Conservation (phyloP, 2,888 invertebrate genomes). For the Onchidella celtica region DNA sequence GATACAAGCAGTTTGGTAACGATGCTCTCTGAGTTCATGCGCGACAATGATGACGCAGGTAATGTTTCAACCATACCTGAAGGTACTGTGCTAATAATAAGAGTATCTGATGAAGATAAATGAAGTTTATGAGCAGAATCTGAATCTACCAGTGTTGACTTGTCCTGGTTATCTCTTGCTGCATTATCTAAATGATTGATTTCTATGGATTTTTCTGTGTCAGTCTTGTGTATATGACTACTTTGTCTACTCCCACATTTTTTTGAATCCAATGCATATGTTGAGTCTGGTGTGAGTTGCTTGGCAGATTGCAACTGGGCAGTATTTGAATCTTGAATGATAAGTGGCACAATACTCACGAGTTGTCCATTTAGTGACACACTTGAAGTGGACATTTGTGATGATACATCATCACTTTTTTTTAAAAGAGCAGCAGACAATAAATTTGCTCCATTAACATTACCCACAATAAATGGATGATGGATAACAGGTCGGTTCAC, state of each 20-base stretch:
- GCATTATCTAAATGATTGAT: too few species aligned
- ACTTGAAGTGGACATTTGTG: neutral
- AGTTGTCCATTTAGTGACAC: neutral
- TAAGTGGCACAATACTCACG: neutral
- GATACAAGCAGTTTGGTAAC: too few species aligned
- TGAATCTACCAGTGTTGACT: neutral
- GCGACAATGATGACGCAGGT: neutral
- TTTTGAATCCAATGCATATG: too few species aligned
- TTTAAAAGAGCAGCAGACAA: neutral
- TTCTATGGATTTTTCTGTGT: too few species aligned
- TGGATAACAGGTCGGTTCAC: neutral
- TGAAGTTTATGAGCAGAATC: neutral
- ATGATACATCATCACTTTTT: neutral
- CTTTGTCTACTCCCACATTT: too few species aligned
- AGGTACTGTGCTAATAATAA: slow-evolving; percentile 19
- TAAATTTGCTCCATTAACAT: slow-evolving; percentile 22
- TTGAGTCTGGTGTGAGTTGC: too few species aligned
- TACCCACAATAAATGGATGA: slow-evolving; percentile 7
- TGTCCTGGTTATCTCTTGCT: neutral
- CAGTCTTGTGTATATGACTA: too few species aligned
- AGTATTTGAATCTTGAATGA: neutral
- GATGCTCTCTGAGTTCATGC: too few species aligned
- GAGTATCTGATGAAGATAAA: slow-evolving; percentile 26
- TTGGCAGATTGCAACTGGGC: neutral
- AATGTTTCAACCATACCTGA: neutral